phyloP scores from a whole-genome alignment of 2,888 invertebrate genomes.

The Polylopha cassiicola region DNA sequence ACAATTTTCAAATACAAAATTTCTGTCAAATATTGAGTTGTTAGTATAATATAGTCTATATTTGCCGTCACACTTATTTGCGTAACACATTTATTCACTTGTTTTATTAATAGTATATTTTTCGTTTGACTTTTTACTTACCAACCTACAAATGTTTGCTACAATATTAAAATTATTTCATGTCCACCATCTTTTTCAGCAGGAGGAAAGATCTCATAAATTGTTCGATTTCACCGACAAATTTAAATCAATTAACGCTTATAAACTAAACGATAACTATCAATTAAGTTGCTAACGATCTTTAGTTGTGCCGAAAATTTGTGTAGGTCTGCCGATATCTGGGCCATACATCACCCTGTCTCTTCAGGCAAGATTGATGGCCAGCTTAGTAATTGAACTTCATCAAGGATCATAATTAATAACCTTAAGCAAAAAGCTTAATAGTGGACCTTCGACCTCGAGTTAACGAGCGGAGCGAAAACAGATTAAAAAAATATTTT shows the following conservation, averaged over 20 bases:
- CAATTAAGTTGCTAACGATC: slow-evolving; percentile 22
- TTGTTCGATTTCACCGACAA: too few species aligned
- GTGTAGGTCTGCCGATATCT: slow-evolving; percentile 36
- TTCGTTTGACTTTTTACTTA: too few species aligned
- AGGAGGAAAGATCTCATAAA: background rate
- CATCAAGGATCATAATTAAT: slow-evolving; percentile 39
- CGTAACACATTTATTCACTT: too few species aligned
- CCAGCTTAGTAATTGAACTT: slow-evolving; percentile 49
- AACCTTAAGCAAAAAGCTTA: slow-evolving; percentile 15
- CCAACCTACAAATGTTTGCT: too few species aligned
- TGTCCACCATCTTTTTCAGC: too few species aligned
- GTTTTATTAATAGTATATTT: too few species aligned
- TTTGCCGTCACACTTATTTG: too few species aligned
- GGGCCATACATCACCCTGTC: slow-evolving; percentile 49
- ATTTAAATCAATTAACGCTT: slow-evolving; percentile 1
- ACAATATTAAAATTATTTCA: too few species aligned
- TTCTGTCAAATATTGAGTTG: too few species aligned
- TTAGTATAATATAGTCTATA: too few species aligned
- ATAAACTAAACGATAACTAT: slow-evolving; percentile 11
- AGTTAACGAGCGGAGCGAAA: background rate
- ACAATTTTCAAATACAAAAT: too few species aligned
- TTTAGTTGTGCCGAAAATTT: slow-evolving; percentile 19
- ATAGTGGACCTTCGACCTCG: background rate
- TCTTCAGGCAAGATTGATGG: slow-evolving; percentile 49
- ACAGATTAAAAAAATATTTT: background rate